A percentile compares a stretch with the other conserved stretches of the same genome.
phyloP scores from a whole-genome alignment of 2,797 vertebrate genomes.

The Erithacus rubecula region DNA sequence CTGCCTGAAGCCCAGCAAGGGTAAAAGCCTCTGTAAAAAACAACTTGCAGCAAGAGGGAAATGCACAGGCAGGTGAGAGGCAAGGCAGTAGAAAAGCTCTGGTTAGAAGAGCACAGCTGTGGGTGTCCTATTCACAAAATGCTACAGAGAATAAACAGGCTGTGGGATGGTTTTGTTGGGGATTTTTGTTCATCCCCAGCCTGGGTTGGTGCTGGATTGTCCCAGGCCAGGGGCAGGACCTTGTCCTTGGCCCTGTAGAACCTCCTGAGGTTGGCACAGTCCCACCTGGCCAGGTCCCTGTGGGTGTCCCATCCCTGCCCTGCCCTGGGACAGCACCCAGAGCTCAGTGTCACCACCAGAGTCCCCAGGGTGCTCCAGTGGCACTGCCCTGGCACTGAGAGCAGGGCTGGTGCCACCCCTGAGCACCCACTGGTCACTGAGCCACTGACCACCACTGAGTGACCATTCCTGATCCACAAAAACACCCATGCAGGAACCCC shows the following conservation, averaged over 20 bases:
- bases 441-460: neutral
- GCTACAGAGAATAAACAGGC: neutral
- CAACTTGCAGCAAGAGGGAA: neutral
- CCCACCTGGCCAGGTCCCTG: neutral
- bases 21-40: neutral
- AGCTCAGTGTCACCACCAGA: neutral
- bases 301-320: neutral
- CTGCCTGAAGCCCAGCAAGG: neutral
- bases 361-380: neutral
- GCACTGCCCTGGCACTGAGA: neutral
- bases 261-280: neutral
- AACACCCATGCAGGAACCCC: fast-evolving
- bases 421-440: neutral
- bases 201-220: neutral
- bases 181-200: neutral
- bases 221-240: neutral
- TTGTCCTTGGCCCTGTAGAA: neutral
- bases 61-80: neutral
- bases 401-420: neutral
- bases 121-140: neutral
- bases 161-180: neutral
- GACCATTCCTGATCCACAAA: neutral
- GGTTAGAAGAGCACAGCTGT: neutral
- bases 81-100: fast-evolving
- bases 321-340: neutral